A percentile compares a stretch with the other conserved stretches of the same genome.
Evolutionary conservation across 1,140 invertebrate species (phyloP).

Genomic region (Tigriopus japonicus): DNA sequence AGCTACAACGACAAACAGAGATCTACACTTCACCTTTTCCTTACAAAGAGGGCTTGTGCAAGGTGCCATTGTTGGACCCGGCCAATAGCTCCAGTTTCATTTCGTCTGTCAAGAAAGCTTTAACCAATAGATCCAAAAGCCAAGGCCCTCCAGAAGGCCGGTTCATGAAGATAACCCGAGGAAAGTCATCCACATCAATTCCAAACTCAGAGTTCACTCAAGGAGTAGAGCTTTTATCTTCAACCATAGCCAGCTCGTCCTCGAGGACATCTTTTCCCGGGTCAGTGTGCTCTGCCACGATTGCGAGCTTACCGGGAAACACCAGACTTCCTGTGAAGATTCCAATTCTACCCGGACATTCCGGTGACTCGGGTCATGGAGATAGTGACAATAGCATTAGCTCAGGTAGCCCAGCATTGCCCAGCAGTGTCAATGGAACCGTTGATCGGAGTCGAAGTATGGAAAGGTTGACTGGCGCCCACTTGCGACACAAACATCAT

Average conservation of each 20-base stretch:
- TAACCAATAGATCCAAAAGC: neutral
- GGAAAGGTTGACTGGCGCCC: too few species aligned
- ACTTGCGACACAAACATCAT: too few species aligned
- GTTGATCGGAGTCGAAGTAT: too few species aligned
- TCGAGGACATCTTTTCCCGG: neutral
- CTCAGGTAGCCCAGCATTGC: neutral
- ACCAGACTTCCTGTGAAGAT: neutral
- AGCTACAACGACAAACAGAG: conserved; percentile 59
- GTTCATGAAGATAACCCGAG: neutral
- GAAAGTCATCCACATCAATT: neutral
- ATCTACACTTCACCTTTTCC: conserved; percentile 28
- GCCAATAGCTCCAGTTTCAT: too few species aligned
- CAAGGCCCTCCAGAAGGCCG: neutral
- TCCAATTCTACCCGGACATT: too few species aligned
- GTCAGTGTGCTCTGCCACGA: neutral
- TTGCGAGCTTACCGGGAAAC: neutral
- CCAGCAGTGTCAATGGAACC: neutral
- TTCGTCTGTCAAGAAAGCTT: conserved; percentile 1
- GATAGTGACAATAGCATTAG: neutral
- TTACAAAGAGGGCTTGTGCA: neutral
- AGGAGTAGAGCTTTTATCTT: too few species aligned
- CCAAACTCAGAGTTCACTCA: too few species aligned
- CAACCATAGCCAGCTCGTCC: neutral
- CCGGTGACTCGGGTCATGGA: neutral
- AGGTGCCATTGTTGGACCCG: too few species aligned